A percentile compares a stretch with the other conserved stretches of the same genome.
These are phyloP conservation scores for Odontothrips loti DNA, from an alignment of 2,888 invertebrate species.

Conservation along the genomic window DNA sequence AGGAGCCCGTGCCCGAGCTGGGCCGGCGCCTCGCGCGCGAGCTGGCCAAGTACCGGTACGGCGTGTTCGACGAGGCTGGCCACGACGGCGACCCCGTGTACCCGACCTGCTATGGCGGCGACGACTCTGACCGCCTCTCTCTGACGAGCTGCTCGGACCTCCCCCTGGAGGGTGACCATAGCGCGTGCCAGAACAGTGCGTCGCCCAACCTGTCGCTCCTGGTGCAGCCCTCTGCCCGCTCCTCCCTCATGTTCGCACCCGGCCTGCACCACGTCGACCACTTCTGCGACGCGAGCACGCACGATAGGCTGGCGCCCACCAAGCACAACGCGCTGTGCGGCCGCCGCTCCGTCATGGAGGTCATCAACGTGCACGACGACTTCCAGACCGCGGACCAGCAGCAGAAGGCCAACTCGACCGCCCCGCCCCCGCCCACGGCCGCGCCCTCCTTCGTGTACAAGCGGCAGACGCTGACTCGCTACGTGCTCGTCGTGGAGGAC, in stretches of 20 bases:
- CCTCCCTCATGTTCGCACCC: conserved; percentile 54
- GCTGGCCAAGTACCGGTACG: conserved; percentile 64
- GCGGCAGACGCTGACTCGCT: conserved; percentile 52
- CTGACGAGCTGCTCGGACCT: conserved; percentile 54
- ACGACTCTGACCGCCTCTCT: conserved; percentile 47
- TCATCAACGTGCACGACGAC: conserved; percentile 54
- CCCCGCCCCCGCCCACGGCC: conserved; percentile 51
- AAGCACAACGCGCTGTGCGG: conserved; percentile 62
- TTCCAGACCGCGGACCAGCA: conserved; percentile 43
- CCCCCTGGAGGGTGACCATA: conserved; percentile 47
- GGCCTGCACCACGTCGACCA: conserved; percentile 52
- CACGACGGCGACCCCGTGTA: conserved; percentile 56
- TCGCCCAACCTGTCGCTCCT: conserved; percentile 42
- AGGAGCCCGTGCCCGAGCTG: conserved; percentile 38
- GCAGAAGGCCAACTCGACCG: conserved; percentile 39
- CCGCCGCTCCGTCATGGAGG: conserved; percentile 56
- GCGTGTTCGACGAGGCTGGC: conserved; percentile 63
- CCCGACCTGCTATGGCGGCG: conserved; percentile 52
- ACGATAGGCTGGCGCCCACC: conserved; percentile 60
- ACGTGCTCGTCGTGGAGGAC: conserved; percentile 56
- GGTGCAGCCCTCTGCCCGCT: conserved; percentile 50
- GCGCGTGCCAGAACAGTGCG: conserved; percentile 35
- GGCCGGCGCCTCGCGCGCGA: conserved; percentile 55
- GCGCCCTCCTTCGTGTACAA: conserved; percentile 52
- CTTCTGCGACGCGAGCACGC: conserved; percentile 60